Evolutionary conservation across 2,113 vertebrate species (phyloP), one percentile per base, ranked within the genome.

Genomic region (Halcyon malimbica): DNA sequence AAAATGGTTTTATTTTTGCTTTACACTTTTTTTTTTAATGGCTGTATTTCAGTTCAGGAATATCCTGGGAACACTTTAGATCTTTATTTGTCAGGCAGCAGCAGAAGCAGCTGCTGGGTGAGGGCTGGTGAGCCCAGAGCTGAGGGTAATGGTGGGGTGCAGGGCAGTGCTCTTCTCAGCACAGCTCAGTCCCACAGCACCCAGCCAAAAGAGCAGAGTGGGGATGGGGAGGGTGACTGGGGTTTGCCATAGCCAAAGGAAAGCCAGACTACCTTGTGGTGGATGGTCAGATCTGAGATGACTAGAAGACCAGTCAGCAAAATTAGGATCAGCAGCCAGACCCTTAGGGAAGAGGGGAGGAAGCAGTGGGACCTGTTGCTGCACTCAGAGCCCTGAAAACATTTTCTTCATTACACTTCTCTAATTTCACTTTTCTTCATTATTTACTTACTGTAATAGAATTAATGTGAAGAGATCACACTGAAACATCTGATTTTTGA

Each of bases 191-290:
- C 59, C 54, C 42, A 8, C 56, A 69, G 53, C 53, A 21, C 42
- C 25, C 23, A 28, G 8, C 23, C 37, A 21, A 39, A 17, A 42
- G 16, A n/a, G 56, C 39, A 39, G 57, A 54, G 8, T 4, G 28
- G n/a, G 51, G 23, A 48, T 42, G 21, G 16, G 16, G 20, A 18
- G 0, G 0, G 24, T 62, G 51, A 23, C 35, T 0, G 0, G 12
- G 16, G 10, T 25, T 56, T 4, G 5, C 31, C 50, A 31, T 19
- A 31, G 37, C 21, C 44, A 24, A 31, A 31, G 29, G 31, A 14
- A n/a, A n/a, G n/a, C 62, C 67, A 63, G 60, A 14, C 24, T 11
- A 50, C 14, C 31, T 31, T 1, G 1, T 12, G 25, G 50, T 2
- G 8, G 6, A 42, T 13, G 5, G 42, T 6, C 17, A 31, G 25